Evolutionary conservation across 2,113 vertebrate genomes (phyloP).

Genomic region (Tinamus guttatus): DNA sequence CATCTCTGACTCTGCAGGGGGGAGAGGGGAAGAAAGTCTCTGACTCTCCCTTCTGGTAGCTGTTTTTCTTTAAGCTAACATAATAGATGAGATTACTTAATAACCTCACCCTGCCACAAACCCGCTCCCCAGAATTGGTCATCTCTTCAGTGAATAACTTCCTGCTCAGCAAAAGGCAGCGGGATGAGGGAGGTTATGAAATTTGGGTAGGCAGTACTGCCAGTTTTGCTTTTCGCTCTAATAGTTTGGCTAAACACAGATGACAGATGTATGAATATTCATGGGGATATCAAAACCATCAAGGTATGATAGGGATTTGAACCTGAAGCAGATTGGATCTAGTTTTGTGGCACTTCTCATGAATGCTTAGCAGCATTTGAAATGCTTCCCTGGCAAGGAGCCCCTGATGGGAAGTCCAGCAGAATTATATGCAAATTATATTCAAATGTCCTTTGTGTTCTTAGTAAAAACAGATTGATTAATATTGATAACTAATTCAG

Average conservation of each 20-base stretch:
- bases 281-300: background rate
- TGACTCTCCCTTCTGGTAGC: too few relatives aligned
- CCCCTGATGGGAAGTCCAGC: background rate
- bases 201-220: background rate
- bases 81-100: background rate
- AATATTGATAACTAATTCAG: background rate
- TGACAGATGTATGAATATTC: slow-evolving; percentile 1
- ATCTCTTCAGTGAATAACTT: slow-evolving; percentile 19
- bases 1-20: too few relatives aligned
- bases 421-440: background rate
- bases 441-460: background rate
- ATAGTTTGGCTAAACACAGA: background rate
- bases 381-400: background rate
- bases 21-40: too few relatives aligned
- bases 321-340: background rate
- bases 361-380: slow-evolving; percentile 35
- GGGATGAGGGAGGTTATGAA: slow-evolving; percentile 12
- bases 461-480: slow-evolving; percentile 16
- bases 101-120: background rate
- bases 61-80: too few relatives aligned
- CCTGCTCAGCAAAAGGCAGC: background rate
- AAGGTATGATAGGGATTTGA: background rate
- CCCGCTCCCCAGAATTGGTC: background rate
- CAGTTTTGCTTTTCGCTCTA: slow-evolving; percentile 24
- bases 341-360: background rate